These are phyloP conservation scores for Metallyticus violacea DNA, from an alignment of 2,888 invertebrate genomes.

Conservation along the genomic window DNA sequence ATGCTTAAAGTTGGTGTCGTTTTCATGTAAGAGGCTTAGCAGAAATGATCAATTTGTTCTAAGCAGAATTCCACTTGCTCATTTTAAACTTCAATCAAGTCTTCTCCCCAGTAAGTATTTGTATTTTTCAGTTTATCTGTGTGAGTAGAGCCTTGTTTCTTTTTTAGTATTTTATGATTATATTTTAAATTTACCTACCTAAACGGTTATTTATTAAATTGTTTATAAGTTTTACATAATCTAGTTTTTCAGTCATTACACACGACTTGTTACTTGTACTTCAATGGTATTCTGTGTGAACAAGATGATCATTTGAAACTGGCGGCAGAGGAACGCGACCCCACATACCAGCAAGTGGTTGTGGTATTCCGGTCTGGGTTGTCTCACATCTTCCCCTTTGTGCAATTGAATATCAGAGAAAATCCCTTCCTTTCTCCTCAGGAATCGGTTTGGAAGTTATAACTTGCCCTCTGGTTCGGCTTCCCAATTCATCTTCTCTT, in stretches of 20 bases:
- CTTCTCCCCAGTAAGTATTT: no score
- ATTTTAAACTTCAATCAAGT: no score
- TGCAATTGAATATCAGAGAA: conserved; percentile 5
- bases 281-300: background rate
- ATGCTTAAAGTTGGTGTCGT: no score
- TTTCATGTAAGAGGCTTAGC: no score
- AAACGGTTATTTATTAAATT: no score
- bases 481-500: conserved; percentile 12
- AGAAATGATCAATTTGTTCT: no score
- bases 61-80: no score
- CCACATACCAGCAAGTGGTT: background rate
- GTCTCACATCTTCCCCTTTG: background rate
- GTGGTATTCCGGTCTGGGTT: background rate
- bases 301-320: background rate
- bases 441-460: conserved; percentile 7
- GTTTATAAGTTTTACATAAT: no score
- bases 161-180: no score
- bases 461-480: conserved; percentile 6
- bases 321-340: background rate
- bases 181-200: no score
- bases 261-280: background rate
- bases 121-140: no score
- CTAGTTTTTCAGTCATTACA: background rate
- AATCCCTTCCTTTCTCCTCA: background rate
- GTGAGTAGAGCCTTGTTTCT: no score